Base-by-base conservation (phyloP, 1,140 invertebrate species). In the Drosophila ohnishii region DNA sequence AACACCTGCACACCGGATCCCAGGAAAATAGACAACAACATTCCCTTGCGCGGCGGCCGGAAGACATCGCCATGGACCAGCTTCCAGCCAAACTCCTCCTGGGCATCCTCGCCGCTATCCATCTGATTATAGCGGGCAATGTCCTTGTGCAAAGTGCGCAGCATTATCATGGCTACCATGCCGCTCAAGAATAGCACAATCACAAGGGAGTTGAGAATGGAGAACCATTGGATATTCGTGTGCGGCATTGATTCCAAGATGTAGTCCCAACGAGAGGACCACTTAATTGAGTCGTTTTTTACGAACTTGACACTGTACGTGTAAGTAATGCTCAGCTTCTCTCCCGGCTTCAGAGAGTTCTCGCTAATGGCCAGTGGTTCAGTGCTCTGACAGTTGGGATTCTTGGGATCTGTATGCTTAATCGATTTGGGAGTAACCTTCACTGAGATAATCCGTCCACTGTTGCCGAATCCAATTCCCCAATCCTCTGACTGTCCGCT, bases 61-160 rank as follows among this genome's bases (percentile, higher is more conserved):
- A 99, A 99, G 0, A 98, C 97, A 92, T 99, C 97, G 13, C 97
- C 98, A 90, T 99, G 97, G 3, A 99, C 97, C 42, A 99, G 93
- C 93, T 99, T 99, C 99, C 99, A 99, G 22, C 99, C 98, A 93
- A 99, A 99, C 92, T 99, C 98, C 93, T 99, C 99, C 93, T 95
- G 94, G 11, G 98, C 98, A 94, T 99, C 98, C 93, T 99, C 99
- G 10, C 97, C 97, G 79, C 96, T 96, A 90, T 97, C 97, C 94
- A 97, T 97, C 93, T 97, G 98, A 93, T 99, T 99, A 91, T 99
- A 99, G 90, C 99, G 94, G 16, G 98, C 98, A 89, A 99, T 99
- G 93, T 99, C 99, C 92, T 99, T 99, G 91, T 99, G 98, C 35
- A 99, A 93, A 19, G 98, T 99, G 64, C 99, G 94, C 58, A 99